Conservation (phyloP, 2,888 invertebrate genomes). For the Agrilus mali region DNA sequence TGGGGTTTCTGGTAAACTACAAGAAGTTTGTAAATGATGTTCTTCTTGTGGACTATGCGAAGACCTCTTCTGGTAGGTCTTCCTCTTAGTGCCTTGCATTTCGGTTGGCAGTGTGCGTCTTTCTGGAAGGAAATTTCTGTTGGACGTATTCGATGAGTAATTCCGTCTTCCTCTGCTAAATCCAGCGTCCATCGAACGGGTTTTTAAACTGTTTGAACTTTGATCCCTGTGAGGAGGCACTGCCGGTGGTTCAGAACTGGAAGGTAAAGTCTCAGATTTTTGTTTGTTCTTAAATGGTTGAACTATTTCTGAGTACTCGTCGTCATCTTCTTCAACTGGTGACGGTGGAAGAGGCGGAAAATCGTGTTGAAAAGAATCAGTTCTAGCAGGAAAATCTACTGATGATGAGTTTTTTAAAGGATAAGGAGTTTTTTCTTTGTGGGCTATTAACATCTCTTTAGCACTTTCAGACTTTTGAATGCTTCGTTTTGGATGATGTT, state of each 20-base stretch:
- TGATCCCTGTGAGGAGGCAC: conserved; percentile 60
- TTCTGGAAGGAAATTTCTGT: conserved; percentile 48
- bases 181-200: conserved; percentile 75
- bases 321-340: conserved; percentile 67
- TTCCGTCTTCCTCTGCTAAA: conserved; percentile 38
- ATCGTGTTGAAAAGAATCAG: conserved; percentile 55
- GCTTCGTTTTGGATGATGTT: conserved; percentile 35
- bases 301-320: conserved; percentile 59
- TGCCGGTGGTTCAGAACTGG: conserved; percentile 46
- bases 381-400: conserved; percentile 48
- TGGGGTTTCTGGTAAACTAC: conserved; percentile 79
- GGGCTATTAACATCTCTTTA: conserved; percentile 52
- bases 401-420: conserved; percentile 30
- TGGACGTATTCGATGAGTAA: conserved; percentile 37
- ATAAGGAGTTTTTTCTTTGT: conserved; percentile 29
- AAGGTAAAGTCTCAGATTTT: conserved; percentile 44
- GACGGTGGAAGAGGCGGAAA: conserved; percentile 75
- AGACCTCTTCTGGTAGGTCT: conserved; percentile 33
- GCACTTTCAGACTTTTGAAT: conserved; percentile 66
- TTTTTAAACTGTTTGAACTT: conserved; percentile 59
- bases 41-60: conserved; percentile 47
- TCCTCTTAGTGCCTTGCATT: conserved; percentile 35
- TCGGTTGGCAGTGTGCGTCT: conserved; percentile 64
- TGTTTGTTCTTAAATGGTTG: conserved; percentile 36
- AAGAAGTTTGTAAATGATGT: conserved; percentile 62